A percentile compares a stretch with the other conserved stretches of the same genome.
Evolutionary conservation across 2,888 invertebrate species (phyloP).

Genomic region (Drosophila percnosoma): DNA sequence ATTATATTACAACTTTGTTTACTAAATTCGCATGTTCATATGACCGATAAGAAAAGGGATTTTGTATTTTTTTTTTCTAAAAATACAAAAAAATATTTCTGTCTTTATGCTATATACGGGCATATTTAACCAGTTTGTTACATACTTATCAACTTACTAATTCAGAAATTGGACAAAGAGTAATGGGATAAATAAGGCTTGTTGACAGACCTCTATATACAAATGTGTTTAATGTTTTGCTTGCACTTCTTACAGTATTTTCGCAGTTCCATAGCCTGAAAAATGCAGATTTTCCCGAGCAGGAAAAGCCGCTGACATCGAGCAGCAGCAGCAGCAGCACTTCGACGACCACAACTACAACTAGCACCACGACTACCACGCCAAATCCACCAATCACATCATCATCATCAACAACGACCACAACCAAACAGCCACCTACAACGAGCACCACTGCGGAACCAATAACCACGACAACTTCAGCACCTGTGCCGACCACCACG

Average conservation of each 20-base stretch:
- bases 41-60: no score
- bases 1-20: neutral
- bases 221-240: neutral
- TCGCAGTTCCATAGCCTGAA: constrained; percentile 46
- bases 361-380: constrained; percentile 41
- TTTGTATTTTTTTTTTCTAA: neutral
- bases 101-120: neutral
- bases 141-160: neutral
- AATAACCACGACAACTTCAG: constrained; percentile 76
- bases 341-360: constrained; percentile 52
- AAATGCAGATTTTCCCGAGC: constrained; percentile 29
- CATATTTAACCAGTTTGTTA: neutral
- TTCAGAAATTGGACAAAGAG: neutral
- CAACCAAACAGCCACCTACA: constrained; percentile 2
- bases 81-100: neutral
- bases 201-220: neutral
- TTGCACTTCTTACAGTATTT: constrained; percentile 32
- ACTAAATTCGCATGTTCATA: neutral
- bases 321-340: constrained; percentile 36
- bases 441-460: constrained; percentile 46
- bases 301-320: constrained; percentile 15
- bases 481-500: constrained; percentile 76
- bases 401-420: constrained; percentile 29
- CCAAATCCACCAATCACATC: constrained; percentile 56
- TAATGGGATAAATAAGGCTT: neutral